phyloP scores from a whole-genome alignment of 2,888 invertebrate species.

The Himalopsyche tibetana region DNA sequence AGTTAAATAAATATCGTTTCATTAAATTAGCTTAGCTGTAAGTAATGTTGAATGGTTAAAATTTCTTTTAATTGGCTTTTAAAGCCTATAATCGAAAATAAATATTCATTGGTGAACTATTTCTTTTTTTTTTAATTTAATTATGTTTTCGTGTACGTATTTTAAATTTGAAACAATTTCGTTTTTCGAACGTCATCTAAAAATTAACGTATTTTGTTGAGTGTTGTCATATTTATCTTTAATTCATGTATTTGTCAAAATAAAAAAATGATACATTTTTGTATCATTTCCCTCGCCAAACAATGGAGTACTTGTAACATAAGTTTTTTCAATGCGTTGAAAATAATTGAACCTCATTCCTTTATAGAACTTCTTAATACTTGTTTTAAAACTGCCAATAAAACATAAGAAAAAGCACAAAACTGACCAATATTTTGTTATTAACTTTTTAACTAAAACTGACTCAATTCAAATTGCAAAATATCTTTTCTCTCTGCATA shows the following conservation, averaged over 20 bases:
- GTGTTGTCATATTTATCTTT: conserved; percentile 1
- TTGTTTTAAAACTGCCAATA: conserved; percentile 7
- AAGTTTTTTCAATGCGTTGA: not conserved
- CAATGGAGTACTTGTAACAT: not conserved
- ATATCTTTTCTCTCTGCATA: conserved; percentile 26
- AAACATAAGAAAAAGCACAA: conserved; percentile 34
- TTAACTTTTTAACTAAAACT: not conserved
- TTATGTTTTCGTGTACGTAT: not conserved
- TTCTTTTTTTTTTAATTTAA: no score
- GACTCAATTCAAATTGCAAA: not conserved
- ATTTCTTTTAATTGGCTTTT: not conserved
- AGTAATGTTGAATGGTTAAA: not conserved
- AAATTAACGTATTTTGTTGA: not conserved
- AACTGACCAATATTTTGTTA: conserved; percentile 30
- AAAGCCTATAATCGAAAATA: not conserved
- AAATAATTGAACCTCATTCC: not conserved
- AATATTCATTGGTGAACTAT: not conserved
- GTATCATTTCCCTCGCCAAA: conserved; percentile 18
- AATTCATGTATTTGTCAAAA: not conserved
- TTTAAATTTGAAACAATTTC: not conserved
- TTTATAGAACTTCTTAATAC: no score
- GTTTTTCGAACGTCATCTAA: not conserved
- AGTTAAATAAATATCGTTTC: not conserved
- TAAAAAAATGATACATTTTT: not conserved
- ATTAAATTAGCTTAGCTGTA: conserved; percentile 5